phyloP scores from a whole-genome alignment of 2,113 vertebrate species.

The Rhinopithecus roxellana region DNA sequence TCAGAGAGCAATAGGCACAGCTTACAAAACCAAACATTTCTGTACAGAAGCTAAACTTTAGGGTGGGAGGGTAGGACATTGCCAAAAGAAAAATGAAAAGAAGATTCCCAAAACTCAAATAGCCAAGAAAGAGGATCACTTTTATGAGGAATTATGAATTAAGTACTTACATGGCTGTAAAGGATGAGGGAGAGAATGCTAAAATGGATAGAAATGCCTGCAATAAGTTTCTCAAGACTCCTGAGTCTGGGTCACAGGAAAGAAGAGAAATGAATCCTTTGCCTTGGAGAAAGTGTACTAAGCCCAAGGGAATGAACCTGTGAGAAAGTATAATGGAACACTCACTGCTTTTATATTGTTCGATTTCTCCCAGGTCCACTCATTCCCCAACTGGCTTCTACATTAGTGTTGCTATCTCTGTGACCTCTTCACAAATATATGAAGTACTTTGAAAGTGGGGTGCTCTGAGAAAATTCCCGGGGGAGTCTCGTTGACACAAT shows the following conservation, averaged over 20 bases:
- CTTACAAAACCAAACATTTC: neutral
- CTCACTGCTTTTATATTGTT: neutral
- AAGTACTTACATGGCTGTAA: neutral
- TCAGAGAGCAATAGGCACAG: neutral
- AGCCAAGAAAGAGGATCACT: neutral
- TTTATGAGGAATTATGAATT: neutral
- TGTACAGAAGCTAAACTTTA: neutral
- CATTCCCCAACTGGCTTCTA: neutral
- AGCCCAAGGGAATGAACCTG: neutral
- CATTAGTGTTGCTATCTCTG: neutral
- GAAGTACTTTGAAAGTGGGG: neutral
- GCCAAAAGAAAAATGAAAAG: neutral
- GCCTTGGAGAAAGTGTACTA: neutral
- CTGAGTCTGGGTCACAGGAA: neutral
- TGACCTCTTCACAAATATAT: neutral
- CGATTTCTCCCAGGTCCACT: neutral
- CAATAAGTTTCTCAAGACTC: neutral
- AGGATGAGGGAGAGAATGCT: neutral
- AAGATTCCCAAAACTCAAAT: neutral
- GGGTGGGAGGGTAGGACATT: neutral
- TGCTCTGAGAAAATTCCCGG: neutral
- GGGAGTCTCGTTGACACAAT: slow-evolving; percentile 10
- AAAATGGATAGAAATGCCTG: neutral
- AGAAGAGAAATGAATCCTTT: neutral
- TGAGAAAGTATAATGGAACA: accelerated